Conservation (phyloP, 1,140 invertebrate species). For the Lethocerus indicus region DNA sequence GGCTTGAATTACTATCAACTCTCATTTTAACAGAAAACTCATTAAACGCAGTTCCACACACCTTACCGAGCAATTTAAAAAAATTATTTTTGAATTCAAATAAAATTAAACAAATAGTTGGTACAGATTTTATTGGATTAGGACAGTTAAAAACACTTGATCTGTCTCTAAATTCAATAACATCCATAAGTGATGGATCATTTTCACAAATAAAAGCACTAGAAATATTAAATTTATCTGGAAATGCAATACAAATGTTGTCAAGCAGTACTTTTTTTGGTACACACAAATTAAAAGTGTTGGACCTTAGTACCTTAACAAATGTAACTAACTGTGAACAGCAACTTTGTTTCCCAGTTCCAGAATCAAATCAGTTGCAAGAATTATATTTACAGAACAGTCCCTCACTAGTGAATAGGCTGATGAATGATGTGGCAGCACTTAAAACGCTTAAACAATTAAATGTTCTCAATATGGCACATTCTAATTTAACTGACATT, state of each 20-base stretch:
- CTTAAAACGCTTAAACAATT: conserved; percentile 47
- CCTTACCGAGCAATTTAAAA: conserved; percentile 41
- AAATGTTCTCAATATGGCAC: conserved; percentile 47
- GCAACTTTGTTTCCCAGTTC: conserved; percentile 42
- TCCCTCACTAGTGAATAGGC: conserved; percentile 42
- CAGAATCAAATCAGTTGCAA: conserved; percentile 46
- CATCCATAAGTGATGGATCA: conserved; percentile 40
- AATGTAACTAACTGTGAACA: conserved; percentile 31
- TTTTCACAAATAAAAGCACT: conserved; percentile 46
- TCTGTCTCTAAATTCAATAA: conserved; percentile 46
- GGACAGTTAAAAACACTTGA: conserved; percentile 48
- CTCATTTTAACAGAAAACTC: conserved; percentile 64
- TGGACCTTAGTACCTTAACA: conserved; percentile 48
- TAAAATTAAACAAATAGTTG: conserved; percentile 40
- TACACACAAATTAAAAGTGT: conserved; percentile 37
- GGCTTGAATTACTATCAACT: conserved; percentile 57
- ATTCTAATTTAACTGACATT: conserved; percentile 40
- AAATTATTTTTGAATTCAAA: conserved; percentile 46
- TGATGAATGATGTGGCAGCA: conserved; percentile 48
- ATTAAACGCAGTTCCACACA: conserved; percentile 43
- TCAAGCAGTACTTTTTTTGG: conserved; percentile 46
- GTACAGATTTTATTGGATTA: conserved; percentile 49
- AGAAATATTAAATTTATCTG: conserved; percentile 53
- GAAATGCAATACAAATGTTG: conserved; percentile 51
- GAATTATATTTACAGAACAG: conserved; percentile 56